Percentiles rank a stretch among this genome's conserved stretches.
Evolutionary conservation across 2,113 vertebrate genomes (phyloP).

Genomic region (Zosterops lateralis): DNA sequence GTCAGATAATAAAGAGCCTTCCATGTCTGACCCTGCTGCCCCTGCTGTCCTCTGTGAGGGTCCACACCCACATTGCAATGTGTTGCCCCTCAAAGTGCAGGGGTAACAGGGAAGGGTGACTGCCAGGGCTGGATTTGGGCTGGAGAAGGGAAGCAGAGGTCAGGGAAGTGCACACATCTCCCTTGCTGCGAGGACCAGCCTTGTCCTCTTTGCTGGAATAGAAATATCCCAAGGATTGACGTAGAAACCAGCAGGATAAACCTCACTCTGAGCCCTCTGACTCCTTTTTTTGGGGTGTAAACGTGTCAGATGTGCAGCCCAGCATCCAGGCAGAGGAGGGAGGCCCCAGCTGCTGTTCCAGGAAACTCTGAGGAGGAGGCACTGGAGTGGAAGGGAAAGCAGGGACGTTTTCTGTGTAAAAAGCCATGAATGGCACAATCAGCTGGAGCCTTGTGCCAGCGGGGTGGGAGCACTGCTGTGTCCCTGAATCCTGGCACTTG

Average conservation of each 20-base stretch:
- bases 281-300: neutral
- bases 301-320: neutral
- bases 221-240: neutral
- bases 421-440: neutral
- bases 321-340: neutral
- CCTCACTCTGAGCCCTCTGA: accelerated
- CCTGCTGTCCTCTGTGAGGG: too few relatives aligned
- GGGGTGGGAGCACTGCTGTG: neutral
- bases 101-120: too few relatives aligned
- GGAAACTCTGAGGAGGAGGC: neutral
- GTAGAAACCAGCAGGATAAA: neutral
- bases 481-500: neutral
- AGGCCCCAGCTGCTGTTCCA: neutral
- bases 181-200: neutral
- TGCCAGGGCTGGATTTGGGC: neutral
- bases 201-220: neutral
- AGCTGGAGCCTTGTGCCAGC: neutral
- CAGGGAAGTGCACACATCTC: accelerated
- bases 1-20: too few relatives aligned
- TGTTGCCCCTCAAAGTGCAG: too few relatives aligned
- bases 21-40: too few relatives aligned
- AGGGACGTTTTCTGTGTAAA: neutral
- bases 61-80: too few relatives aligned
- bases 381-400: neutral
- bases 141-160: neutral